A percentile compares a stretch with the other conserved stretches of the same genome.
Evolutionary conservation across 2,888 invertebrate species (phyloP).

Genomic region (Oxytorus armatus): DNA sequence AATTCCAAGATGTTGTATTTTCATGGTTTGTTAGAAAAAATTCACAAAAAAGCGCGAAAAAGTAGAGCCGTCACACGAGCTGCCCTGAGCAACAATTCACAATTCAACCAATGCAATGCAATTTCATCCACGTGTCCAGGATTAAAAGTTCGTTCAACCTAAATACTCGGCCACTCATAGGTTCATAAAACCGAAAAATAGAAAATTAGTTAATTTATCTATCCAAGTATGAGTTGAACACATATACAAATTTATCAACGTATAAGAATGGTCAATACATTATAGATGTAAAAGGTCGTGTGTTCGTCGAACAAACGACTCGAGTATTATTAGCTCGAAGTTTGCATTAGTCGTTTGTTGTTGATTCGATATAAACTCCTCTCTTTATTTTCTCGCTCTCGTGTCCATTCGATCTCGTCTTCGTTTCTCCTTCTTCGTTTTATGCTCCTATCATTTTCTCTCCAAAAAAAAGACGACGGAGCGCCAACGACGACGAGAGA

Average conservation of each 20-base stretch:
- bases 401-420: conserved; percentile 14
- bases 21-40: too few relatives aligned
- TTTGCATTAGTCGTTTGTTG: conserved; percentile 52
- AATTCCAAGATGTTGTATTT: too few relatives aligned
- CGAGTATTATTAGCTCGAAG: conserved; percentile 42
- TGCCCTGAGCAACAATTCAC: too few relatives aligned
- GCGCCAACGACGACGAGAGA: conserved; percentile 43
- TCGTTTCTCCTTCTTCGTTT: conserved; percentile 15
- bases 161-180: conserved; percentile 36
- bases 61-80: too few relatives aligned
- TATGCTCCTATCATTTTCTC: conserved; percentile 40
- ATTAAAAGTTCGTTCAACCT: conserved; percentile 43
- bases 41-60: too few relatives aligned
- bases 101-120: too few relatives aligned
- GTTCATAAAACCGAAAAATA: neutral
- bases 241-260: neutral
- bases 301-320: conserved; percentile 52
- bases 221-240: conserved; percentile 9
- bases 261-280: conserved; percentile 5
- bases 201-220: conserved; percentile 20
- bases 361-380: conserved; percentile 15
- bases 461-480: conserved; percentile 28
- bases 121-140: too few relatives aligned
- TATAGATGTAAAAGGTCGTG: conserved; percentile 38
- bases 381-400: conserved; percentile 2